Evolutionary conservation across 2,113 vertebrate species (phyloP), one percentile per base, ranked within the genome.

Genomic region (Salvelinus namaycush): DNA sequence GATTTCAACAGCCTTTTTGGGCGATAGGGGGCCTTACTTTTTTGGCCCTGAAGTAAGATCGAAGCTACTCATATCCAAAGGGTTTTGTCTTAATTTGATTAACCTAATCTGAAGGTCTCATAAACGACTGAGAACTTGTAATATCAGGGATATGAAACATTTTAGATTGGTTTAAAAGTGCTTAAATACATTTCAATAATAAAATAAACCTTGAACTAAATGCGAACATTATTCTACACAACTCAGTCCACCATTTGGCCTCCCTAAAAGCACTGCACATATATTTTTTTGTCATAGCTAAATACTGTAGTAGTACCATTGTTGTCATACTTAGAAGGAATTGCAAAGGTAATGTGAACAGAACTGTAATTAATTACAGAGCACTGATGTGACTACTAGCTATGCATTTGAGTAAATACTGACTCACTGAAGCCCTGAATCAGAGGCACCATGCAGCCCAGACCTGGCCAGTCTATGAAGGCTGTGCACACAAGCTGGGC

Each of bases 321-420:
- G 67, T 62, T 9, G 66, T 73, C 80, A 75, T 4, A 24, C n/a
- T 12, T 76, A 60, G 64, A n/a, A 18, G 71, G 24, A 51, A 13
- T 8, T 13, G 12, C n/a, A 4, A 14, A 69, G 65, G 6, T 26
- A 51, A 75, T 72, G 39, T 60, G 60, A 66, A 65, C 72, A 66
- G 27, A 51, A 54, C 71, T 68, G 16, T 73, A 72, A 72, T 44
- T 27, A 16, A 54, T 54, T 54, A 18, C 51, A 13, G 14, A 67
- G 66, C 79, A 70, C 66, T 76, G 51, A 65, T 14, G 62, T 49
- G 39, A 75, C n/a, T 59, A 48, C 66, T 70, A 83, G 83, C 90
- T 91, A 90, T 91, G 91, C 90, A 92, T 87, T 78, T 65, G 5
- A 85, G n/a, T 85, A 72, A 81, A 67, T 48, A 48, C 48, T 78